Evolutionary conservation across 2,888 invertebrate species (phyloP).

Genomic region (Apamea epomidion): DNA sequence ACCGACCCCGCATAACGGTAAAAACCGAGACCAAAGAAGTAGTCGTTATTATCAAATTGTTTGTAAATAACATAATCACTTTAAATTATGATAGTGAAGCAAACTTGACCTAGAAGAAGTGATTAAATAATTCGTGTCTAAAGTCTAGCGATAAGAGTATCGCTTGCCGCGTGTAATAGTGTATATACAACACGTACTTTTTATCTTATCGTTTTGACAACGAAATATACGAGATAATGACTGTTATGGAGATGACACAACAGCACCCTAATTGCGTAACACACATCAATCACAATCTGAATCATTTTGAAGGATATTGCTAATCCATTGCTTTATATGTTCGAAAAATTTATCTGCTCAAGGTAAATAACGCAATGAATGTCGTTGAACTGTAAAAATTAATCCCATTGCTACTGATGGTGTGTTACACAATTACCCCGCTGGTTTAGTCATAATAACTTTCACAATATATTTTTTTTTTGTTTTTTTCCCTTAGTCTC

Average conservation of each 20-base stretch:
- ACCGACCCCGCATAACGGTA: not conserved
- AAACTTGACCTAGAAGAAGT: slow-evolving; percentile 54
- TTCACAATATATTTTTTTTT: too few relatives aligned
- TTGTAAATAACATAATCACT: slow-evolving; percentile 55
- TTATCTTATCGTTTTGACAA: slow-evolving; percentile 48
- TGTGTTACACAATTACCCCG: too few relatives aligned
- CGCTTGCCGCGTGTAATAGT: slow-evolving; percentile 4
- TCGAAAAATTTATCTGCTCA: too few relatives aligned
- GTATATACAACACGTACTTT: slow-evolving; percentile 36
- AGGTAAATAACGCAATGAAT: too few relatives aligned
- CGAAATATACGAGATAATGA: slow-evolving; percentile 30
- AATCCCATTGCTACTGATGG: too few relatives aligned
- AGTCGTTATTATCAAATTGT: slow-evolving; percentile 41
- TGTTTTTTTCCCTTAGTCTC: too few relatives aligned
- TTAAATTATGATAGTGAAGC: slow-evolving; percentile 16
- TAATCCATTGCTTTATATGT: too few relatives aligned
- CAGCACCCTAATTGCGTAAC: too few relatives aligned
- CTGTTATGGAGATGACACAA: slow-evolving; percentile 27
- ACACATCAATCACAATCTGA: too few relatives aligned
- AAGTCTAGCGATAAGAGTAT: slow-evolving; percentile 30
- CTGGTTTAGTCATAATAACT: not conserved
- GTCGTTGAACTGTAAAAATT: too few relatives aligned
- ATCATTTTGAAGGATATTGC: too few relatives aligned
- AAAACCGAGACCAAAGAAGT: not conserved
- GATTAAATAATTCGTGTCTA: slow-evolving; percentile 19